Conservation (phyloP, 2,113 vertebrate genomes). For the Campylomormyrus numenius region DNA sequence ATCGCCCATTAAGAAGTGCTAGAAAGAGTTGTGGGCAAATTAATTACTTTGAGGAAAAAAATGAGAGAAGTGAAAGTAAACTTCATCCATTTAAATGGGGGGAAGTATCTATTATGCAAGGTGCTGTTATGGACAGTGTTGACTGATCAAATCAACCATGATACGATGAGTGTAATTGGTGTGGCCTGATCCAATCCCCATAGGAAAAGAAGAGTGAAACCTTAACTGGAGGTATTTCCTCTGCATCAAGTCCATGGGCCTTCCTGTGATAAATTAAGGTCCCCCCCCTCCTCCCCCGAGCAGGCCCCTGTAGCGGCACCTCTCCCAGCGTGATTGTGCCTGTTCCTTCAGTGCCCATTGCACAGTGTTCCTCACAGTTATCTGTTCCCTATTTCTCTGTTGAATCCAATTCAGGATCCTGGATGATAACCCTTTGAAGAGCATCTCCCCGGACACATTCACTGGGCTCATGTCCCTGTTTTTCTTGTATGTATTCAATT, state of each 20-base stretch:
- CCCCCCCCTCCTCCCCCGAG: neutral
- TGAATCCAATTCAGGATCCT: conserved; percentile 55
- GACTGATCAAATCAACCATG: neutral
- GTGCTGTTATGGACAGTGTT: neutral
- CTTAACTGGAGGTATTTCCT: neutral
- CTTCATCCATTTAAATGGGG: neutral
- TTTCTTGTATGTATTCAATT: conserved; percentile 61
- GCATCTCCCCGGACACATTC: conserved; percentile 60
- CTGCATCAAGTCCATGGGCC: neutral
- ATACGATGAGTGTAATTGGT: neutral
- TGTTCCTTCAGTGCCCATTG: neutral
- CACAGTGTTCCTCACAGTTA: neutral
- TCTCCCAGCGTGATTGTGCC: neutral
- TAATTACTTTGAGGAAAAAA: neutral
- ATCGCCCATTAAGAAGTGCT: neutral
- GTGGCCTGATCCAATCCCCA: neutral
- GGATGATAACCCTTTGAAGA: conserved; percentile 66
- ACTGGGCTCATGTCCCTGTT: conserved; percentile 57
- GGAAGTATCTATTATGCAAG: neutral
- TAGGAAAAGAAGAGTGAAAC: neutral
- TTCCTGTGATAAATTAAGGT: neutral
- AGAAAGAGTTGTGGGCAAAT: neutral
- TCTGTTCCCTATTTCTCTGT: neutral
- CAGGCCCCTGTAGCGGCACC: neutral
- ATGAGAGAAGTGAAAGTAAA: neutral